Conservation (phyloP, 2,888 invertebrate genomes). For the Patella pellucida region DNA sequence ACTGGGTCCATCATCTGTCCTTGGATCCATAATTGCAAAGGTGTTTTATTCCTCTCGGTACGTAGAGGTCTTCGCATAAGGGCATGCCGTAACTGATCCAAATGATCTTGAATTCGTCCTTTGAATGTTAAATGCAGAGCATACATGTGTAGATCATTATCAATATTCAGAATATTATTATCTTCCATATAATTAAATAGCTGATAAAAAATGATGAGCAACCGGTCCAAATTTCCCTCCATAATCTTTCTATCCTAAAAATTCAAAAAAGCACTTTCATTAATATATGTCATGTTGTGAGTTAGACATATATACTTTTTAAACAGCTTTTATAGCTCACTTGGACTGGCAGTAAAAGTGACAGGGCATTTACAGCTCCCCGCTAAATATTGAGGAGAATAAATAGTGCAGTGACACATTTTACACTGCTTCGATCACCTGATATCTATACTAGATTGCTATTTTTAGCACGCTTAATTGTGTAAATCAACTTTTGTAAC, state of each 20-base stretch:
- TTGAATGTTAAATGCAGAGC: conserved; percentile 24
- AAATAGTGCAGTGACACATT: too few relatives aligned
- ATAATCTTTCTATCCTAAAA: conserved; percentile 23
- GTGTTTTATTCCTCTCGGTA: conserved; percentile 21
- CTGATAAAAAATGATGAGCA: conserved; percentile 8
- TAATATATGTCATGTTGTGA: too few relatives aligned
- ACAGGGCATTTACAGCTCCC: background rate
- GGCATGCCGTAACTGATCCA: conserved; percentile 17
- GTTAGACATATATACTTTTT: background rate
- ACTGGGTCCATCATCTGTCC: background rate
- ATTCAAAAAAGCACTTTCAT: too few relatives aligned
- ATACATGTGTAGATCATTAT: conserved; percentile 21
- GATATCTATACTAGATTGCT: too few relatives aligned
- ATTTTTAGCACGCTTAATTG: too few relatives aligned
- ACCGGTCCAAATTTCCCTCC: conserved; percentile 23
- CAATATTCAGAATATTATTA: too few relatives aligned
- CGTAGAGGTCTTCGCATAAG: conserved; percentile 28
- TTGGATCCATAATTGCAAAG: conserved; percentile 7
- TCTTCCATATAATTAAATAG: too few relatives aligned
- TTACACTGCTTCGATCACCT: too few relatives aligned
- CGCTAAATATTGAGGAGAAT: too few relatives aligned
- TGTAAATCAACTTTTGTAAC: too few relatives aligned
- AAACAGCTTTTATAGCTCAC: background rate
- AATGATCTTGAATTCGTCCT: conserved; percentile 16
- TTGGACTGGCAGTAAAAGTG: background rate